Percentiles rank a stretch among this genome's conserved stretches.
Evolutionary conservation across 2,888 invertebrate species (phyloP).

Genomic region (Agrilus biguttatus): DNA sequence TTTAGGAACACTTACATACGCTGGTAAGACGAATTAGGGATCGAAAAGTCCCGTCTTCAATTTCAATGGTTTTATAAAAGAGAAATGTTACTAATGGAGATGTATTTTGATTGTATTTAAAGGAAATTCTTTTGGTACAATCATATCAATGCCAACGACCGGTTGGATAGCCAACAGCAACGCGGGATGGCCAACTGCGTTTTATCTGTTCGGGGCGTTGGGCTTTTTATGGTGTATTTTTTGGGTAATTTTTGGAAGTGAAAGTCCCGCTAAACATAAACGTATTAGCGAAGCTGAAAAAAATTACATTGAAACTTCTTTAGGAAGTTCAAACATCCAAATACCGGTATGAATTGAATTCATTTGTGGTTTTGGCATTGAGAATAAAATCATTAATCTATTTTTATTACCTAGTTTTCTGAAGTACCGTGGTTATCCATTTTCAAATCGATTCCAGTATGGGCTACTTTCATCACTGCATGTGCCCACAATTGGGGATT

Average conservation of each 20-base stretch:
- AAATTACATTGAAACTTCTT: conserved; percentile 48
- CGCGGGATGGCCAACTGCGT: conserved; percentile 61
- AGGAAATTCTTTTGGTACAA: conserved; percentile 63
- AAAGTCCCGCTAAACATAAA: conserved; percentile 43
- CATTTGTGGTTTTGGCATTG: not conserved
- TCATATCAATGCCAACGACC: conserved; percentile 52
- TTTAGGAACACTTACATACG: conserved; percentile 37
- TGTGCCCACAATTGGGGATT: conserved; percentile 61
- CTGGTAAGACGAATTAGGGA: conserved; percentile 20
- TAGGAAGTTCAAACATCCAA: conserved; percentile 32
- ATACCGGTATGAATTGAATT: conserved; percentile 18
- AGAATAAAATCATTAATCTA: too few species aligned
- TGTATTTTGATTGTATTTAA: conserved; percentile 14
- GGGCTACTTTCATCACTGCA: conserved; percentile 51
- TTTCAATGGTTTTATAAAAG: too few species aligned
- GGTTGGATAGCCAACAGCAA: conserved; percentile 50
- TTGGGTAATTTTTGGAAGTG: conserved; percentile 47
- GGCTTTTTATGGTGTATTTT: conserved; percentile 42
- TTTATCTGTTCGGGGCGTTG: conserved; percentile 51
- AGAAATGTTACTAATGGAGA: too few species aligned
- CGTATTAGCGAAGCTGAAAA: conserved; percentile 46
- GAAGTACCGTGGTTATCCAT: too few species aligned
- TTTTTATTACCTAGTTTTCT: too few species aligned
- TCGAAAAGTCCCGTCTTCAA: too few species aligned
- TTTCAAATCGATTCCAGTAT: conserved; percentile 39